Evolutionary conservation across 2,113 vertebrate species (phyloP).

Genomic region (Hydrochoerus hydrochaeris): DNA sequence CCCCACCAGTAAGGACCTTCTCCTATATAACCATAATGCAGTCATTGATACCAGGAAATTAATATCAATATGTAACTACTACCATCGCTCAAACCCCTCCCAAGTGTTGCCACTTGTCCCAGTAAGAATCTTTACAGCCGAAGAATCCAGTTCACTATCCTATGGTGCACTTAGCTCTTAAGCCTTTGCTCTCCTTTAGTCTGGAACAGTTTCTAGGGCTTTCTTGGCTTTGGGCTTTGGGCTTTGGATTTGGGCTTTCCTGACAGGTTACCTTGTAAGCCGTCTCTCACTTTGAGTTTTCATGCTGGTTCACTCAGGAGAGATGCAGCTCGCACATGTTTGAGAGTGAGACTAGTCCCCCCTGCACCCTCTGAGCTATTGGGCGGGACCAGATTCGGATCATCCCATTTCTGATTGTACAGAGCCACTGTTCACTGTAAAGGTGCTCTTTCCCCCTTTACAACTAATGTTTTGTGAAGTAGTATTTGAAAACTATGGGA

Average conservation of each 20-base stretch:
- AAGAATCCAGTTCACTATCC: not conserved
- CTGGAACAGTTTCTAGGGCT: not conserved
- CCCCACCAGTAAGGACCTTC: not conserved
- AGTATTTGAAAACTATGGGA: not conserved
- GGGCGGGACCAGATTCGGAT: not conserved
- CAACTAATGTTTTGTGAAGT: not conserved
- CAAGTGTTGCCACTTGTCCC: rapidly evolving
- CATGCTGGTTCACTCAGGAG: not conserved
- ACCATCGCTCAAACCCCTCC: not conserved
- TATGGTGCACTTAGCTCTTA: not conserved
- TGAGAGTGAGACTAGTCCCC: no score
- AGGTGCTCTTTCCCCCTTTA: not conserved
- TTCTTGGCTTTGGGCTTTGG: no score
- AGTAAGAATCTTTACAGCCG: not conserved
- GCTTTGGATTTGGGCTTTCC: no score
- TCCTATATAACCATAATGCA: not conserved
- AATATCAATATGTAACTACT: not conserved
- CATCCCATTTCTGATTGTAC: not conserved
- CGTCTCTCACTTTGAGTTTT: not conserved
- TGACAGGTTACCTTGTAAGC: no score
- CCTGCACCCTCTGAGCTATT: rapidly evolving
- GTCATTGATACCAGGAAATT: not conserved
- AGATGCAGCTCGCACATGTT: not conserved
- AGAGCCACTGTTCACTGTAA: not conserved
- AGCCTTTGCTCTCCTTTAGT: not conserved